These are phyloP conservation scores for Drosophila quinaria DNA, from an alignment of 2,888 invertebrate species.

Conservation along the genomic window DNA sequence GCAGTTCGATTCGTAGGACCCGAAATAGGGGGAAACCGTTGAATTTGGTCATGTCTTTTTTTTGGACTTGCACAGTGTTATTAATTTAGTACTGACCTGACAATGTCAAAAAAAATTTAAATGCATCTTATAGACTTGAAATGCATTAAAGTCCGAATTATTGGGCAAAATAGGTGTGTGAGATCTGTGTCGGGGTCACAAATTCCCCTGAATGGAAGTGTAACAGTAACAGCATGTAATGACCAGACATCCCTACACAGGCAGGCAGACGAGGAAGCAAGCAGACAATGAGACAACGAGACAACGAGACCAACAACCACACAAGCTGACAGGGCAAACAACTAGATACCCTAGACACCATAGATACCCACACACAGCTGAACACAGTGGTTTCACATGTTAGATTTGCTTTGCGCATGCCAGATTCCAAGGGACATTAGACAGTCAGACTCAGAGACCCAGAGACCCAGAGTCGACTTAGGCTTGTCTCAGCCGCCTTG, in stretches of 20 bases:
- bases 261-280: not conserved
- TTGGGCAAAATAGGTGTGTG: not conserved
- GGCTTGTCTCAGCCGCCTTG: slow-evolving; percentile 61
- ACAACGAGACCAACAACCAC: not conserved
- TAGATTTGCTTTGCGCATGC: slow-evolving; percentile 24
- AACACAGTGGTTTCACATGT: not conserved
- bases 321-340: slow-evolving; percentile 1
- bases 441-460: slow-evolving; percentile 13
- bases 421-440: slow-evolving; percentile 1
- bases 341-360: not conserved
- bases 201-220: slow-evolving; percentile 8
- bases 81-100: not conserved
- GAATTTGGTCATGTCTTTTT: too few relatives aligned
- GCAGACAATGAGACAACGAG: not conserved
- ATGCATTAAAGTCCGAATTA: not conserved
- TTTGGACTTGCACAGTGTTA: too few relatives aligned
- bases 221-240: slow-evolving; percentile 13
- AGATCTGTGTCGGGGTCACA: slow-evolving; percentile 21
- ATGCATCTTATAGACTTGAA: slow-evolving; percentile 1
- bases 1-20: too few relatives aligned
- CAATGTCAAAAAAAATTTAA: not conserved
- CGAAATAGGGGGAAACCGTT: too few relatives aligned
- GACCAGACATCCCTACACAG: slow-evolving; percentile 17
- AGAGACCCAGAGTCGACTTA: slow-evolving; percentile 44
- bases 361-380: not conserved